phyloP scores from a whole-genome alignment of 2,113 vertebrate genomes.

The Anarhynchus alexandrinus region DNA sequence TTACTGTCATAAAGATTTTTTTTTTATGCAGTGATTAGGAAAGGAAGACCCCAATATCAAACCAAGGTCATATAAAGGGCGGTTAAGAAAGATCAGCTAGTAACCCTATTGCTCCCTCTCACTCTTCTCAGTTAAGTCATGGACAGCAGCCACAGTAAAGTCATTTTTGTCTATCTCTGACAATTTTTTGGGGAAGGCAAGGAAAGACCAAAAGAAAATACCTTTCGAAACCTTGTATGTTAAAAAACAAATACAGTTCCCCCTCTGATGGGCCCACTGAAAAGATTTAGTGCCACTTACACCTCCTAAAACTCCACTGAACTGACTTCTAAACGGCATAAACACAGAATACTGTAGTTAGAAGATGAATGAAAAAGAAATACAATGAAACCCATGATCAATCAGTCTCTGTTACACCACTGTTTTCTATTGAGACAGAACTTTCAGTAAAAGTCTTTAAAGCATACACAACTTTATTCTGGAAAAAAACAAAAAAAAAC shows the following conservation, averaged over 20 bases:
- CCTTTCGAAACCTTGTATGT: background rate
- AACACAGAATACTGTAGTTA: background rate
- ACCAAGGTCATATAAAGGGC: background rate
- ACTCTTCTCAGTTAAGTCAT: background rate
- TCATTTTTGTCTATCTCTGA: background rate
- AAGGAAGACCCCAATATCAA: background rate
- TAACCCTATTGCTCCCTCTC: background rate
- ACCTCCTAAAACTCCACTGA: background rate
- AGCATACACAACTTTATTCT: background rate
- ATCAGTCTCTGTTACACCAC: background rate
- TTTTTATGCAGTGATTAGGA: background rate
- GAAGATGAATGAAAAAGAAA: constrained; percentile 1
- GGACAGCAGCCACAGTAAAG: background rate
- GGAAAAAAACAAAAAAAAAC: no score
- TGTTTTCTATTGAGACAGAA: background rate
- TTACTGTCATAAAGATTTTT: background rate
- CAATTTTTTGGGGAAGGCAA: background rate
- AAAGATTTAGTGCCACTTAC: constrained; percentile 17
- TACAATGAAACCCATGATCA: background rate
- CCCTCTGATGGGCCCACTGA: background rate
- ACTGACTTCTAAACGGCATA: background rate
- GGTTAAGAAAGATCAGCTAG: background rate
- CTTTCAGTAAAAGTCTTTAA: background rate
- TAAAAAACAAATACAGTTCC: constrained; percentile 4
- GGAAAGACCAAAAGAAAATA: background rate